These are phyloP conservation scores for Cuniculus paca DNA, from an alignment of 2,797 vertebrate genomes.

Conservation along the genomic window DNA sequence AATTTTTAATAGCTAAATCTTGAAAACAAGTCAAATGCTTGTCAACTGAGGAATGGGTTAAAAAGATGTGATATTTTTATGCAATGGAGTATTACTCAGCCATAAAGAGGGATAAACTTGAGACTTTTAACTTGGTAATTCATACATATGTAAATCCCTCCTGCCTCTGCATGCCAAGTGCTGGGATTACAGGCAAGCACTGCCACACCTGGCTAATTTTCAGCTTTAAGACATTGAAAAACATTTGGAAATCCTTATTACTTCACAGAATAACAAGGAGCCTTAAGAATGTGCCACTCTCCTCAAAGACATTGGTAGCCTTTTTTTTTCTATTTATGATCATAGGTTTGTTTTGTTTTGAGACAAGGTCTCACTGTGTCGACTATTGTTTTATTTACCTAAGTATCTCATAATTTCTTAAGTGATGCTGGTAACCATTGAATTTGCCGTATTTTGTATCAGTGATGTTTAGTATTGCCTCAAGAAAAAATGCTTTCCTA, in stretches of 20 bases:
- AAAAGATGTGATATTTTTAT: no score
- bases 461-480: background rate
- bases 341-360: background rate
- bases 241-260: background rate
- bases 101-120: no score
- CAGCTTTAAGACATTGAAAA: background rate
- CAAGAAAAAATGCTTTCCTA: conserved; percentile 14
- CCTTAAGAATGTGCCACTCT: background rate
- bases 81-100: no score
- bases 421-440: background rate
- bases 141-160: no score
- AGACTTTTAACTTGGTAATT: no score
- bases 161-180: no score
- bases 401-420: background rate
- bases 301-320: background rate
- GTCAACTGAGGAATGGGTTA: no score
- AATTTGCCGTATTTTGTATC: background rate
- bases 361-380: no score
- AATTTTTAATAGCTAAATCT: no score
- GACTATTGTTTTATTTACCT: background rate
- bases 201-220: background rate
- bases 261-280: background rate
- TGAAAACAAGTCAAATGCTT: no score
- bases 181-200: no score
- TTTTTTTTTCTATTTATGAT: background rate